Evolutionary conservation across 1,140 invertebrate species (phyloP), one percentile per base, ranked within the genome.

Genomic region (Steinernema khuongi): DNA sequence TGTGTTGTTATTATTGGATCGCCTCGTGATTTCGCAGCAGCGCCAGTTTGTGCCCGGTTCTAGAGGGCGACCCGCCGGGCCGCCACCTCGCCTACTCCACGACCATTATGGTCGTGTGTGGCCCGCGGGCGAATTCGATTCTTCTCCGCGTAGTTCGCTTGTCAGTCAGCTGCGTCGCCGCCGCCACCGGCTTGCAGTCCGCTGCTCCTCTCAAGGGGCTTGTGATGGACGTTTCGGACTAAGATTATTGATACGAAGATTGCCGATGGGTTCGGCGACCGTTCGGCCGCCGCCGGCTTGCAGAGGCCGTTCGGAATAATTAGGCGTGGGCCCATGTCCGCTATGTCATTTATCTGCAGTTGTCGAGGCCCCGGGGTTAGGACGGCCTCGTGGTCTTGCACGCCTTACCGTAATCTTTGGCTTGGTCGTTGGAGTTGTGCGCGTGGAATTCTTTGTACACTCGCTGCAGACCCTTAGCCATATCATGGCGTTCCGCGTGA

Each of bases 191-290:
- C 36, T n/a, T 41, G 36, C 36, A 41, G 7, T 41, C 36, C n/a
- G 36, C 36, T 41, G 36, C 36, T 41, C 22, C 7, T 22, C 50
- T 60, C 50, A 60, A 60, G 50, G 50, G 50, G 50, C 14, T 60
- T 60, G 11, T 60, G 50, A 60, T 60, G 50, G 50, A 60, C 50
- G 50, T 60, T 7, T 60, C 19, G 22, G 50, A 22, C 50, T 60
- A 60, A 60, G 50, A 60, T 60, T 60, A 60, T 60, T 60, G 50
- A 60, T 60, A 60, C 50, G 50, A 60, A 60, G 19, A 60, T 60
- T n/a, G 36, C 7, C 7, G 36, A 7, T n/a, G n/a, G n/a, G 36
- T 11, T 7, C 7, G n/a, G 36, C n/a, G 36, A 41, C 7, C 36
- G 36, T 11, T 7, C 36, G 36, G 36, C 7, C n/a, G 36, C 36